A percentile compares a stretch with the other conserved stretches of the same genome.
Evolutionary conservation across 2,888 invertebrate species (phyloP).

Genomic region (Cataglyphis rosenhaueri): DNA sequence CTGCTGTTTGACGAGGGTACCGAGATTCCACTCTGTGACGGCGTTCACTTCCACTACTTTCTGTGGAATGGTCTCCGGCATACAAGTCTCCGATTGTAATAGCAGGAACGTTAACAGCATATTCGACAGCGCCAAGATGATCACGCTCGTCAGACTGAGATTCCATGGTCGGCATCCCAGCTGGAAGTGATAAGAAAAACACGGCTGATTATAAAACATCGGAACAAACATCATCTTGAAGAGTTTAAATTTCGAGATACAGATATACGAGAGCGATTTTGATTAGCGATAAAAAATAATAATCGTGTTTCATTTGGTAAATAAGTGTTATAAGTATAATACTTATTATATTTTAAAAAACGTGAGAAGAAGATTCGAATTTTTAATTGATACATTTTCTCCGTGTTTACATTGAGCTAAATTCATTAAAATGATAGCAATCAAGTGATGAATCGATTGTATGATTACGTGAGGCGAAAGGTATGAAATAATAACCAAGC

Average conservation of each 20-base stretch:
- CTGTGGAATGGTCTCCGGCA: constrained; percentile 65
- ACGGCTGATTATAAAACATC: background rate
- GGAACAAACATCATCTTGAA: background rate
- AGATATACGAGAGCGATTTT: constrained; percentile 3
- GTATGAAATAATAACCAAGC: constrained; percentile 1
- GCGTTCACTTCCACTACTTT: constrained; percentile 68
- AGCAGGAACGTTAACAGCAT: constrained; percentile 88
- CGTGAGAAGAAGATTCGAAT: background rate
- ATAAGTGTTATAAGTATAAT: background rate
- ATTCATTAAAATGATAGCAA: background rate
- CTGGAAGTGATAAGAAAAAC: constrained; percentile 74
- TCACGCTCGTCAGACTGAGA: constrained; percentile 88
- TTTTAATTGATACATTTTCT: background rate
- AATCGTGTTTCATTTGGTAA: background rate
- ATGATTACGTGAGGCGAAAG: background rate
- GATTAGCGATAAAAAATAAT: background rate
- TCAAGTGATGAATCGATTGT: background rate
- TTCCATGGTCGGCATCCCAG: constrained; percentile 89
- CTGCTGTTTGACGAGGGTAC: constrained; percentile 63
- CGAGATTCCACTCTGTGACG: constrained; percentile 77
- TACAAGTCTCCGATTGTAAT: constrained; percentile 86
- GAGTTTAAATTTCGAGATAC: background rate
- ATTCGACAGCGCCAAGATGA: constrained; percentile 89
- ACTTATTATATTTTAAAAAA: background rate
- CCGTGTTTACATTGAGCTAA: background rate